phyloP scores from a whole-genome alignment of 2,113 vertebrate genomes.

The Daphoenositta chrysoptera region DNA sequence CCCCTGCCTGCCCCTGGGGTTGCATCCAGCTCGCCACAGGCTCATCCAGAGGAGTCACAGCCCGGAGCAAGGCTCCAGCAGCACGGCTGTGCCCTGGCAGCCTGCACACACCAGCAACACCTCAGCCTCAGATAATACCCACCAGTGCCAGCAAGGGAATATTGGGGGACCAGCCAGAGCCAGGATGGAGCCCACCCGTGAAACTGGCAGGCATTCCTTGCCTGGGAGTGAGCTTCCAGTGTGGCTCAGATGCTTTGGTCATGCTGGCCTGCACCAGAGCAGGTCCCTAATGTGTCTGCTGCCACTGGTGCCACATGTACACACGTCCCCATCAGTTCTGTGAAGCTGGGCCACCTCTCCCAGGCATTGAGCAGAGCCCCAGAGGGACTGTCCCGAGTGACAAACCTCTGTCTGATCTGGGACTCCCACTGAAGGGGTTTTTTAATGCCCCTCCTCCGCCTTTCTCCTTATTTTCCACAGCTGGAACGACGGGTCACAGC shows the following conservation, averaged over 20 bases:
- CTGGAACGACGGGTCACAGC: not conserved
- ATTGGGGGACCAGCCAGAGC: not conserved
- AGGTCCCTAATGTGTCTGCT: not conserved
- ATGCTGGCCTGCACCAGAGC: not conserved
- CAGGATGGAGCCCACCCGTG: not conserved
- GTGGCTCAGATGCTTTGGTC: not conserved
- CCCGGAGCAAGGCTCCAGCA: not conserved
- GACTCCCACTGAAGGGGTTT: not conserved
- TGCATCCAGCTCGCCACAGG: not conserved
- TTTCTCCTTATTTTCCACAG: not conserved
- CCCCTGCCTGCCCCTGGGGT: not conserved
- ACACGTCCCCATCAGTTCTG: not conserved
- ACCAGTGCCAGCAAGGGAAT: not conserved
- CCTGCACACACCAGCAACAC: not conserved
- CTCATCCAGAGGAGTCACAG: not conserved
- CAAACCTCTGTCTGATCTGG: not conserved
- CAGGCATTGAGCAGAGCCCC: not conserved
- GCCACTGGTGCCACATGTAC: not conserved
- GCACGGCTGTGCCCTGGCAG: fast-evolving
- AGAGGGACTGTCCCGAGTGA: not conserved
- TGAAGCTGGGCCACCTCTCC: not conserved
- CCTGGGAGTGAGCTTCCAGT: not conserved
- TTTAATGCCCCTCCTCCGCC: not conserved
- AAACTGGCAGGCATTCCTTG: not conserved
- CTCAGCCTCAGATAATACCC: fast-evolving